Base-by-base conservation (phyloP, 1,140 invertebrate genomes). In the Samia ricini region DNA sequence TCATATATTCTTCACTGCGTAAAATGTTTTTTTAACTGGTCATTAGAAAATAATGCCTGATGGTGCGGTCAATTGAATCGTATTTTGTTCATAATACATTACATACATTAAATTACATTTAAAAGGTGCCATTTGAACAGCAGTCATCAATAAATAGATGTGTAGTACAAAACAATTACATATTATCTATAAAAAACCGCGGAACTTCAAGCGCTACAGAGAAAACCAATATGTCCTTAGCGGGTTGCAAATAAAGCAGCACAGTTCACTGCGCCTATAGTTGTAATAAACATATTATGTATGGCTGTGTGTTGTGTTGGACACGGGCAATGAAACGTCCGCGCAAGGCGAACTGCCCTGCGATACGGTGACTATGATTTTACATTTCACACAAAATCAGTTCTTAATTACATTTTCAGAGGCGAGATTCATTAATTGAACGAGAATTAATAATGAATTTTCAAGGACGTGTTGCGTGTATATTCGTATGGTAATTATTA, bases 281-380 rank as follows among this genome's bases (percentile, higher is more conserved):
- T 42, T 42, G 33, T 42, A 4, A 42, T 42, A 42, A 42, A 42
- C 24, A 42, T 42, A 42, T 42, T 42, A 42, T 42, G 33, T 42
- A 42, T 60, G 66, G 64, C 69, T 61, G 60, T 56, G 54, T 52
- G 18, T n/a, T n/a, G n/a, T n/a, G 18, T 20, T 69, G 68, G 66
- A 68, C 65, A 64, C 64, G 69, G 72, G 66, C 72, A 69, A 66
- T 63, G 69, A 71, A 72, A 80, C 73, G 74, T 68, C 72, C 76
- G 71, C 58, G 68, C 81, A 83, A 83, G 81, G 81, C 72, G 70
- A 81, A 79, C 78, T 76, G 72, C 76, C 77, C 72, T 51, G 51
- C 22, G 36, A 48, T 76, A 77, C 56, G 71, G 71, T 76, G 69
- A 65, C 74, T 48, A 80, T 15, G 23, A 49, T 15, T 42, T 33